phyloP scores from a whole-genome alignment of 2,888 invertebrate species.

The Salpingus planirostris region DNA sequence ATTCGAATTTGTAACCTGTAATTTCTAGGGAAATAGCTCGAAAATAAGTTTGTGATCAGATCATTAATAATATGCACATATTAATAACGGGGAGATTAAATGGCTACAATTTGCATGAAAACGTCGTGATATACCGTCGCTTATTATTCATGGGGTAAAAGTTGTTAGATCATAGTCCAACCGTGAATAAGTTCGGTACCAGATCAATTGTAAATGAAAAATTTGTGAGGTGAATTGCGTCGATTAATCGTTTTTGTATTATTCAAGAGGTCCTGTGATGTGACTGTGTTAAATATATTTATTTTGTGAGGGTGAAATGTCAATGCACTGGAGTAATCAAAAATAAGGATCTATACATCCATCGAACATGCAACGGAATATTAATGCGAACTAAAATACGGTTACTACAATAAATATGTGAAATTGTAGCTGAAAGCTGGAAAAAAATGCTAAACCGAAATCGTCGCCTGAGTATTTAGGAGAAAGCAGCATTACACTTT shows the following conservation, averaged over 20 bases:
- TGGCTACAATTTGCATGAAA: conserved; percentile 14
- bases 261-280: no score
- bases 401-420: no score
- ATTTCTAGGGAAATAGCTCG: conserved; percentile 2
- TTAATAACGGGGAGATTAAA: conserved; percentile 10
- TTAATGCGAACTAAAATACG: conserved; percentile 2
- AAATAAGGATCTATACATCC: conserved; percentile 6
- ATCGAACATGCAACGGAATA: conserved; percentile 9
- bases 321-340: conserved; percentile 4
- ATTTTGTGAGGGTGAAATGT: conserved; percentile 4
- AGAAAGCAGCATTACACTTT: no score
- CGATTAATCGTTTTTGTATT: no score
- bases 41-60: conserved; percentile 5
- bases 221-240: no score
- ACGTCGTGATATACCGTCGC: conserved; percentile 7
- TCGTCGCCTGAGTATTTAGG: no score
- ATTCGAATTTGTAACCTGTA: no score
- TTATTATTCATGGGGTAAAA: conserved; percentile 14
- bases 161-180: conserved; percentile 8
- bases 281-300: no score
- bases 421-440: no score
- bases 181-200: no score
- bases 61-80: conserved; percentile 13
- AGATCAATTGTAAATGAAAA: no score
- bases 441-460: no score